A percentile compares a stretch with the other conserved stretches of the same genome.
These are phyloP conservation scores for Progne subis DNA, from an alignment of 2,113 vertebrate genomes.

Conservation along the genomic window DNA sequence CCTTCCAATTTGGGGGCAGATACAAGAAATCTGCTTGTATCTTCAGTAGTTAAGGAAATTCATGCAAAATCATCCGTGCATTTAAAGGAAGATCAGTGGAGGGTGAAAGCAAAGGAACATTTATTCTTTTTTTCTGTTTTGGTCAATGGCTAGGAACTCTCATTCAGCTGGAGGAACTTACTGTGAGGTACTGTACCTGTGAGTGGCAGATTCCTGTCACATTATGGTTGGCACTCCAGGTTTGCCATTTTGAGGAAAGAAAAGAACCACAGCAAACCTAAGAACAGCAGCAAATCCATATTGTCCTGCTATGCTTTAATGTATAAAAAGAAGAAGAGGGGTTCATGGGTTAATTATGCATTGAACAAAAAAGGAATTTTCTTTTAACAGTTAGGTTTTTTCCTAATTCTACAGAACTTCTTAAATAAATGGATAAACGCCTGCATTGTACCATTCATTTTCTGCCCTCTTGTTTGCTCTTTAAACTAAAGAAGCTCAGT, in stretches of 20 bases:
- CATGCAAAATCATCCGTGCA: neutral
- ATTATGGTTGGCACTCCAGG: neutral
- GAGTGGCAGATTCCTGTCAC: neutral
- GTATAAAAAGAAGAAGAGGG: neutral
- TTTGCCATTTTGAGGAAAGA: neutral
- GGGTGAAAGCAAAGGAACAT: neutral
- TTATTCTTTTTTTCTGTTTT: neutral
- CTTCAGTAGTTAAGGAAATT: neutral
- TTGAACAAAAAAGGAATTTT: neutral
- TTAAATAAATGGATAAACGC: neutral
- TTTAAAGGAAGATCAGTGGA: neutral
- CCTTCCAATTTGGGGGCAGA: neutral
- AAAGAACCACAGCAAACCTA: neutral
- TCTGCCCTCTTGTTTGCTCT: neutral
- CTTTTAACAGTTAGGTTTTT: neutral
- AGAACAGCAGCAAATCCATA: neutral
- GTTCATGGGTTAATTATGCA: neutral
- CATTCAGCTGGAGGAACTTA: neutral
- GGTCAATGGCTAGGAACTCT: neutral
- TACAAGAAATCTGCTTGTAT: neutral
- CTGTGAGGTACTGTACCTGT: neutral
- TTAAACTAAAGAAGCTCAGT: neutral
- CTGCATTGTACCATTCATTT: neutral
- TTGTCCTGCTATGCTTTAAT: neutral
- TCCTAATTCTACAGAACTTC: neutral